Percentiles rank a stretch among this genome's conserved stretches.
Evolutionary conservation across 2,797 vertebrate species (phyloP).

Genomic region (Chromis chromis): DNA sequence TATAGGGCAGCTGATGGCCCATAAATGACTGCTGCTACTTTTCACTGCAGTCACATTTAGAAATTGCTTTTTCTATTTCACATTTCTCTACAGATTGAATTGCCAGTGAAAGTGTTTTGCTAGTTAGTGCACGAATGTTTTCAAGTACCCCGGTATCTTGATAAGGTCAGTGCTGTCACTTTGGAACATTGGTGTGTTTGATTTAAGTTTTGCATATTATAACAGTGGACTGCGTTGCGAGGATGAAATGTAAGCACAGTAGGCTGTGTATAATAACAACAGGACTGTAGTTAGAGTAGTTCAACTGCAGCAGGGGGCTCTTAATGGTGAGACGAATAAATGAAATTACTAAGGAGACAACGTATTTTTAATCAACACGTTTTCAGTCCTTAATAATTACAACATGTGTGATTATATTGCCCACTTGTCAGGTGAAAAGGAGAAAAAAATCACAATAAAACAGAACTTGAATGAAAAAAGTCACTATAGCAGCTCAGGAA

Average conservation of each 20-base stretch:
- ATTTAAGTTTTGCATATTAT: conserved; percentile 28
- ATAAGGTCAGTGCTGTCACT: conserved; percentile 56
- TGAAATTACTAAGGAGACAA: not conserved
- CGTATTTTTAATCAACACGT: too few species aligned
- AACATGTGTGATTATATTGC: too few species aligned
- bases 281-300: not conserved
- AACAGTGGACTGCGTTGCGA: not conserved
- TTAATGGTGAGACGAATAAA: not conserved
- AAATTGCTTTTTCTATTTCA: conserved; percentile 42
- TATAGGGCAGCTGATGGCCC: conserved; percentile 27
- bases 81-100: conserved; percentile 41
- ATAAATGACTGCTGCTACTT: conserved; percentile 28
- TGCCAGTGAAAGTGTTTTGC: conserved; percentile 27
- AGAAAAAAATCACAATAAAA: too few species aligned
- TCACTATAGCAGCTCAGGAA: too few species aligned
- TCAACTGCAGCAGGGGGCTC: not conserved
- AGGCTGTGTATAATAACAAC: not conserved
- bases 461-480: too few species aligned
- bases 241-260: conserved; percentile 1
- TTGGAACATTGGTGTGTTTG: conserved; percentile 17
- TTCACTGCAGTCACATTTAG: conserved; percentile 40
- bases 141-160: conserved; percentile 22
- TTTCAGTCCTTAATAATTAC: too few species aligned
- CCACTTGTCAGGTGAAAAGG: too few species aligned
- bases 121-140: conserved; percentile 30